Base-by-base conservation (phyloP, 2,113 vertebrate species). In the Hyaena hyaena region DNA sequence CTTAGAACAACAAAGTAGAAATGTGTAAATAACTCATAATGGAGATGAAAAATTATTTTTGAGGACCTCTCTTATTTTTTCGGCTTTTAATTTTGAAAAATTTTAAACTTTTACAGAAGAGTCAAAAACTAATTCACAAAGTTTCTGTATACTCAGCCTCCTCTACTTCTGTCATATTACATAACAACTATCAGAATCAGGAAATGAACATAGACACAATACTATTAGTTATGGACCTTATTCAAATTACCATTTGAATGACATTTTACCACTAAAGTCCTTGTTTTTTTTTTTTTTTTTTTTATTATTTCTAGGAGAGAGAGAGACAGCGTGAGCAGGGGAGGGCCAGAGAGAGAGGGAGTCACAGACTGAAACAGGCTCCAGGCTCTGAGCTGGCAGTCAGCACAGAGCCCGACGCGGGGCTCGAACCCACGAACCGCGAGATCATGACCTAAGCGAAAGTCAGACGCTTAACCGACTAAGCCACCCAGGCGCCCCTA, bases 1-100 rank as follows among this genome's bases (percentile, higher is more conserved):
- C 39, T 76, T 61, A 93, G 21, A 87, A 80, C 28, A 91, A 69
- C 58, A 90, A 55, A 88, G 58, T 61, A 88, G 71, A 92, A 90
- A 89, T 81, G 19, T 53, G 39, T 79, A 55, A 84, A n/a, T 76
- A 88, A 88, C 12, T 96, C 9, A 53, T 8, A 95, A n/a, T 74
- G 12, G 23, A 81, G 76, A 39, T 86, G 5, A 11, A 23, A 26
- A 92, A 65, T 86, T 88, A 69, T 82, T 95, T 93, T 91, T 68
- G 50, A 88, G 90, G 21, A 73, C 7, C 31, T 69, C 21, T 65
- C 58, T 80, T 94, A 35, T 65, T 71, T 74, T 73, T 81, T 73
- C 81, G 84, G 4, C 5, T 81, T 88, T 84, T 73, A 68, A 91
- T 24, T 76, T 93, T 76, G 63, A 65, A 95, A 79, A 90, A 39